These are phyloP conservation scores for Hemichromis elongatus DNA, from an alignment of 2,113 vertebrate species.

Conservation along the genomic window DNA sequence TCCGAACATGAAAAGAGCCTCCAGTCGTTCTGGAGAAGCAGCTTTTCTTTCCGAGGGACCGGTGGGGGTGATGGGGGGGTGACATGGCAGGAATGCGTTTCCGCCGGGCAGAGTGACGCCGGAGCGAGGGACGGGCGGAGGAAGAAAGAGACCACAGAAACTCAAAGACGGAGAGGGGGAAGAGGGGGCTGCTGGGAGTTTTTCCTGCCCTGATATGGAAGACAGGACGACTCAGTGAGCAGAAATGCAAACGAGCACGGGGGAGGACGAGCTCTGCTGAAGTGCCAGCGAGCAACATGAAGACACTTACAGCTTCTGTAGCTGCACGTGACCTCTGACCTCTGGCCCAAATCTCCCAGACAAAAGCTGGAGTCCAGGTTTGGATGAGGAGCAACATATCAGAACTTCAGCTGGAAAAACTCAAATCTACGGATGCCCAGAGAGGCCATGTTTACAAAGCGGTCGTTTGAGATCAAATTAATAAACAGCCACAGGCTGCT, in stretches of 20 bases:
- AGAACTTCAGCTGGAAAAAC: not conserved
- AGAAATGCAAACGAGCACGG: not conserved
- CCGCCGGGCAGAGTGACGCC: constrained; percentile 22
- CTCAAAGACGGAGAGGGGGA: not conserved
- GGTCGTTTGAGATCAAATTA: no score
- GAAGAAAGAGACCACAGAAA: constrained; percentile 4
- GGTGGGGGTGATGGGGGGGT: not conserved
- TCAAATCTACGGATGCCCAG: no score
- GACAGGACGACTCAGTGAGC: not conserved
- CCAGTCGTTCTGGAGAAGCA: not conserved
- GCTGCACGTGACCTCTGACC: not conserved
- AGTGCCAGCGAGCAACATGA: not conserved
- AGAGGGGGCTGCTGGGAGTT: not conserved
- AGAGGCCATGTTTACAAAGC: not conserved
- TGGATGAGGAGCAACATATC: not conserved
- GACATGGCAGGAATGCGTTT: constrained; percentile 57
- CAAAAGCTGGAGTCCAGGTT: not conserved
- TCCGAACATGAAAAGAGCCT: constrained; percentile 30
- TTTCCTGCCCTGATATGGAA: constrained; percentile 26
- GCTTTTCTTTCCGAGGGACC: not conserved
- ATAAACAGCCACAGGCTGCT: no score
- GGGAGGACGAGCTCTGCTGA: not conserved
- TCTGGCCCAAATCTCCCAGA: not conserved
- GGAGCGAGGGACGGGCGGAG: not conserved
- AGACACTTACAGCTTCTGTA: not conserved